Evolutionary conservation across 2,113 vertebrate species (phyloP).

Genomic region (Cinclus cinclus): DNA sequence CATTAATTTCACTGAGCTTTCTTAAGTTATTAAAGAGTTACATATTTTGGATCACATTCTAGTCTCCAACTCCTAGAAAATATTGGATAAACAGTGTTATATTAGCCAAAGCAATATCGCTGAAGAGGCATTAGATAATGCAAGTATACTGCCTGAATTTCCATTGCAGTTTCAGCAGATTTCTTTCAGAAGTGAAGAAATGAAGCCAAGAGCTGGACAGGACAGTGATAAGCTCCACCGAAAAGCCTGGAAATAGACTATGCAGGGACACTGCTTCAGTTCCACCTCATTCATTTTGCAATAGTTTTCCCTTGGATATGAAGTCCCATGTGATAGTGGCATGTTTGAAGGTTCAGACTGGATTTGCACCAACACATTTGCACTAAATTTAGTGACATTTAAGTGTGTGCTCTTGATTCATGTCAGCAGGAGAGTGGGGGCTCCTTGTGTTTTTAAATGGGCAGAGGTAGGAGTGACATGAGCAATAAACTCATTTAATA

Average conservation of each 20-base stretch:
- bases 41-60: background rate
- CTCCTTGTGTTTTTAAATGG: background rate
- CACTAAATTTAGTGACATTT: background rate
- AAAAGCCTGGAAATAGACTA: background rate
- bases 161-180: background rate
- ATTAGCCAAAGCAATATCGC: background rate
- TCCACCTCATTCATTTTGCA: background rate
- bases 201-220: background rate
- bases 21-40: background rate
- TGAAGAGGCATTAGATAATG: background rate
- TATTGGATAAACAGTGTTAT: background rate
- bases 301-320: background rate
- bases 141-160: background rate
- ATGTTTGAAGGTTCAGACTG: background rate
- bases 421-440: background rate
- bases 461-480: background rate
- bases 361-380: background rate
- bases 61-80: background rate
- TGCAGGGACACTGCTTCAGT: background rate
- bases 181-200: background rate
- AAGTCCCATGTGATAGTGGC: background rate
- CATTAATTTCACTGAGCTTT: background rate
- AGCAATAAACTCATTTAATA: background rate
- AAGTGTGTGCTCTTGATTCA: background rate
- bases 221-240: background rate